Evolutionary conservation across 2,797 vertebrate species (phyloP).

Genomic region (Thamnophis elegans): DNA sequence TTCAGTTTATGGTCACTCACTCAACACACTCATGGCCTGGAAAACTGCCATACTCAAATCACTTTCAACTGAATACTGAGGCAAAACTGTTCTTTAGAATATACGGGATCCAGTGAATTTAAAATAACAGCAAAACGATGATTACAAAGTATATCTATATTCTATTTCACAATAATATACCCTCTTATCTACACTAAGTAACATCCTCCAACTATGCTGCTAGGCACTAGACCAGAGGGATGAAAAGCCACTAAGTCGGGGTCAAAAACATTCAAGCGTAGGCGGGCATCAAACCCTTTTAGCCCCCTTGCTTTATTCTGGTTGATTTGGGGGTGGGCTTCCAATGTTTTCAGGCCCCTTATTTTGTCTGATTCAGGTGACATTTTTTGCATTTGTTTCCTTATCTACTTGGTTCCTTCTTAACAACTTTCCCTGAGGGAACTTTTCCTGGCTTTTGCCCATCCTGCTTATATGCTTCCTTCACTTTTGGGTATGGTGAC

Average conservation of each 20-base stretch:
- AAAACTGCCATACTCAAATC: not conserved
- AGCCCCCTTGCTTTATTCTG: not conserved
- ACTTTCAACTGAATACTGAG: not conserved
- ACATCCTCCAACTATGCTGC: not conserved
- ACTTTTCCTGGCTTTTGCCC: not conserved
- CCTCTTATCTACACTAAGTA: not conserved
- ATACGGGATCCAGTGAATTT: not conserved
- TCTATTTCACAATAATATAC: not conserved
- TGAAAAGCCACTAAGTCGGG: not conserved
- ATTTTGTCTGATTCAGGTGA: not conserved
- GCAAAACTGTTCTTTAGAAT: not conserved
- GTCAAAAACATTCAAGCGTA: not conserved
- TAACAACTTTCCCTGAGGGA: not conserved
- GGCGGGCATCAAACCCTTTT: not conserved
- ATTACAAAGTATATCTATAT: not conserved
- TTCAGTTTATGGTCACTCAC: not conserved
- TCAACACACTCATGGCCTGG: not conserved
- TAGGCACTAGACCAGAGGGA: not conserved
- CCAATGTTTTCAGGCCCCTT: not conserved
- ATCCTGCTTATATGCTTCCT: not conserved
- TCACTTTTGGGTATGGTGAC: not conserved
- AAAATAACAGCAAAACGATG: not conserved
- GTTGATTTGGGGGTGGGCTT: not conserved
- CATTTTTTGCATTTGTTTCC: not conserved
- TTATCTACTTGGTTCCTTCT: not conserved